Conservation (phyloP, 2,797 vertebrate species). For the Oophaga sylvatica region DNA sequence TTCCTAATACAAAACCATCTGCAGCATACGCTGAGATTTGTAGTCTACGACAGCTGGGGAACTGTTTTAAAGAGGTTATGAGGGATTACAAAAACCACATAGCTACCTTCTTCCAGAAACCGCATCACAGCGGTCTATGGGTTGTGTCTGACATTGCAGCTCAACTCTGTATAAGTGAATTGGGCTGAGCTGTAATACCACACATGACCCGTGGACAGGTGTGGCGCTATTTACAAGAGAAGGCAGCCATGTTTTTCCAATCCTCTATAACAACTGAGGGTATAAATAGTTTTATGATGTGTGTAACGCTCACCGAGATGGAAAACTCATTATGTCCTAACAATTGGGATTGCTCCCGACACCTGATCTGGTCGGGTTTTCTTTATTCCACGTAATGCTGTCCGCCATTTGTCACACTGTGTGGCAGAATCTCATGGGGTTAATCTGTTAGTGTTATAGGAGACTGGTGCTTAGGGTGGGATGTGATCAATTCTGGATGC, state of each 20-base stretch:
- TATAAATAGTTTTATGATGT: constrained; percentile 37
- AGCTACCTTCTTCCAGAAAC: too few species aligned
- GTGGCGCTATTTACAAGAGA: neutral
- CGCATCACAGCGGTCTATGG: too few species aligned
- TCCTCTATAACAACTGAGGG: neutral
- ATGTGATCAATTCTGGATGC: too few species aligned
- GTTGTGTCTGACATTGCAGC: too few species aligned
- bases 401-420: neutral
- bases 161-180: neutral
- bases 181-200: neutral
- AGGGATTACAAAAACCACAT: too few species aligned
- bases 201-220: neutral
- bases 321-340: neutral
- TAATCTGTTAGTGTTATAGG: neutral
- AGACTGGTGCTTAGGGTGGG: neutral
- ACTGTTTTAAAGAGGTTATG: neutral
- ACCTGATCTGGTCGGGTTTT: neutral
- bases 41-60: too few species aligned
- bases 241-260: neutral
- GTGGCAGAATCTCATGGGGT: neutral
- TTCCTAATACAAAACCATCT: too few species aligned
- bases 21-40: too few species aligned
- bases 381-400: neutral
- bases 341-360: constrained; percentile 26
- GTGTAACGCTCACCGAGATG: neutral